Conservation (phyloP, 1,140 invertebrate genomes). For the Stratiolaelaps scimitus region DNA sequence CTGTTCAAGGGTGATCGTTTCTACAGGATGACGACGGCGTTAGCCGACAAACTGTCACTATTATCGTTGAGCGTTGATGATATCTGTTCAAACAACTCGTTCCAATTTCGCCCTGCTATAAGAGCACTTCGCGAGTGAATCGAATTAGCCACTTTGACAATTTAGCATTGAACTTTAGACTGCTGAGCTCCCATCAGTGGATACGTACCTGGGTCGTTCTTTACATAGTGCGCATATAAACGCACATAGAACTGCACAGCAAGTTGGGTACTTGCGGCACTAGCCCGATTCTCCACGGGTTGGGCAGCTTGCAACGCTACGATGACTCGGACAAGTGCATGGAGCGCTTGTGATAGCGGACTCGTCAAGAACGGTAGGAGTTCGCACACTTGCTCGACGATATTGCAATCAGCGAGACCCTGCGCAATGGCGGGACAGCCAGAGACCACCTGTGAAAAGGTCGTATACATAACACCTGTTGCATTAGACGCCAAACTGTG, state of each 20-base stretch:
- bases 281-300: neutral
- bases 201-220: neutral
- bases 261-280: neutral
- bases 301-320: neutral
- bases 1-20: too few relatives aligned
- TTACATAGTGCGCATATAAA: slow-evolving; percentile 23
- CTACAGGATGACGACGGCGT: too few relatives aligned
- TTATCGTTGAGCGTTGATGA: too few relatives aligned
- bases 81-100: too few relatives aligned
- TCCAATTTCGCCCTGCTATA: too few relatives aligned
- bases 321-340: slow-evolving; percentile 9
- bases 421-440: neutral
- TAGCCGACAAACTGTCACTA: too few relatives aligned
- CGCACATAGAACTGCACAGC: slow-evolving; percentile 16
- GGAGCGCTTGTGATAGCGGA: neutral
- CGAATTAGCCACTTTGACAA: too few relatives aligned
- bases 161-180: too few relatives aligned
- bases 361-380: neutral
- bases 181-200: too few relatives aligned
- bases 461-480: too few relatives aligned
- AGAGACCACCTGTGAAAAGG: neutral
- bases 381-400: slow-evolving; percentile 16
- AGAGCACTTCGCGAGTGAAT: too few relatives aligned
- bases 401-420: neutral
- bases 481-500: too few relatives aligned